A percentile compares a stretch with the other conserved stretches of the same genome.
Conservation (phyloP, 2,113 vertebrate species). For the Eulemur rufifrons region DNA sequence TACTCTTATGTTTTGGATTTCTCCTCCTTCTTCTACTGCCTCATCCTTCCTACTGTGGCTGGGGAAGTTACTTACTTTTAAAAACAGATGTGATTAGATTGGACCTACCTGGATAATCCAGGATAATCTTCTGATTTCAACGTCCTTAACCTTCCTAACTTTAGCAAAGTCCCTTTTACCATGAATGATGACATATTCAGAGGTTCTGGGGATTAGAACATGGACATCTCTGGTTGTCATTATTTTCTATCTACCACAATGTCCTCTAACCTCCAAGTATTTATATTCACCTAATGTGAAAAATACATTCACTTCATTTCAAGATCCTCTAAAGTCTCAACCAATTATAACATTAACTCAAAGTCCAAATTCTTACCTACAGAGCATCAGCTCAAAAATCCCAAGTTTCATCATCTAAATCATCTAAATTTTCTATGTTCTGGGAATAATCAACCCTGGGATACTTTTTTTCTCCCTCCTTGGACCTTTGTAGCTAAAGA, state of each 20-base stretch:
- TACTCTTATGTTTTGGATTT: neutral
- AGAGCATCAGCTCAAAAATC: neutral
- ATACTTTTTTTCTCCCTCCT: neutral
- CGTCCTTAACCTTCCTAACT: neutral
- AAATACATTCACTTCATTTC: neutral
- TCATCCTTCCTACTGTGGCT: neutral
- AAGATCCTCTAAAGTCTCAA: neutral
- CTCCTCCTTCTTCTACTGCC: neutral
- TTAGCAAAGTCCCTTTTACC: neutral
- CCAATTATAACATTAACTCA: neutral
- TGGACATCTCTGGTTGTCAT: neutral
- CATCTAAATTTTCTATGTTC: neutral
- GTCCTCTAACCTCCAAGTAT: neutral
- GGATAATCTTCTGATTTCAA: neutral
- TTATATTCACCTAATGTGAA: neutral
- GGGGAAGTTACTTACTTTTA: neutral
- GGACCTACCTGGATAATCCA: neutral
- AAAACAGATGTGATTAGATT: neutral
- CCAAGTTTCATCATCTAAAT: neutral
- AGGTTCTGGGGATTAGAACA: neutral
- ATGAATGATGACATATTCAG: neutral
- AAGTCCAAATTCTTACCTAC: neutral
- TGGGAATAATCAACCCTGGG: neutral
- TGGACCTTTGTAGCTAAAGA: neutral
- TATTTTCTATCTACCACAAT: neutral